phyloP scores from a whole-genome alignment of 1,140 invertebrate genomes.

The Orius insidiosus region DNA sequence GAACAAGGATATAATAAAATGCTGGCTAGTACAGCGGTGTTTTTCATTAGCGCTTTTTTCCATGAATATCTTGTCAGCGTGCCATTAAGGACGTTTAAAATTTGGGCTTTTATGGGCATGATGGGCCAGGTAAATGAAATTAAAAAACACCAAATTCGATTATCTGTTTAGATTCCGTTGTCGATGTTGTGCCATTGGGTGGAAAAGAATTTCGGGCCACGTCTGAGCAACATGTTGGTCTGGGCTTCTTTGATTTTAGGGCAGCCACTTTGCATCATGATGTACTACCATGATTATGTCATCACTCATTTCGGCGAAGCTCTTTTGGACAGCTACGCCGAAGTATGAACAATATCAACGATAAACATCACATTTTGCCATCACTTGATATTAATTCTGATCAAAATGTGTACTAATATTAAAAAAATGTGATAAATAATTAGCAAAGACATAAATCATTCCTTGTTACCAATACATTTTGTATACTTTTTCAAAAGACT shows the following conservation, averaged over 20 bases:
- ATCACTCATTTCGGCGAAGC: slow-evolving; percentile 52
- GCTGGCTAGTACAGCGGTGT: slow-evolving; percentile 66
- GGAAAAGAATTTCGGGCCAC: slow-evolving; percentile 43
- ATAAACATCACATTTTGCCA: no score
- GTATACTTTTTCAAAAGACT: no score
- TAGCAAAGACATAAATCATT: no score
- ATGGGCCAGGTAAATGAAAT: slow-evolving; percentile 69
- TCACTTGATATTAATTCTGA: no score
- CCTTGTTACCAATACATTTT: no score
- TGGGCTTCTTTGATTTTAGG: slow-evolving; percentile 83
- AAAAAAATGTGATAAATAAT: no score
- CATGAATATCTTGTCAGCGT: slow-evolving; percentile 96
- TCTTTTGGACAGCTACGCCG: slow-evolving; percentile 30
- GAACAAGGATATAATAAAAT: slow-evolving; percentile 58
- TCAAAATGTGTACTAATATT: no score
- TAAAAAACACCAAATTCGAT: no score
- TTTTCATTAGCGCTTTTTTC: slow-evolving; percentile 93
- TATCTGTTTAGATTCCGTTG: slow-evolving; percentile 46
- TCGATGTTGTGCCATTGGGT: slow-evolving; percentile 52
- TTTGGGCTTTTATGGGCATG: slow-evolving; percentile 97
- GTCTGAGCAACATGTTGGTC: slow-evolving; percentile 71
- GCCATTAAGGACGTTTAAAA: slow-evolving; percentile 85
- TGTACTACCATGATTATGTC: slow-evolving; percentile 98
- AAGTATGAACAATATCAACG: not conserved
- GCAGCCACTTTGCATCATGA: slow-evolving; percentile 95